A percentile compares a stretch with the other conserved stretches of the same genome.
Conservation (phyloP, 2,888 invertebrate species). For the Spilarctia lutea region DNA sequence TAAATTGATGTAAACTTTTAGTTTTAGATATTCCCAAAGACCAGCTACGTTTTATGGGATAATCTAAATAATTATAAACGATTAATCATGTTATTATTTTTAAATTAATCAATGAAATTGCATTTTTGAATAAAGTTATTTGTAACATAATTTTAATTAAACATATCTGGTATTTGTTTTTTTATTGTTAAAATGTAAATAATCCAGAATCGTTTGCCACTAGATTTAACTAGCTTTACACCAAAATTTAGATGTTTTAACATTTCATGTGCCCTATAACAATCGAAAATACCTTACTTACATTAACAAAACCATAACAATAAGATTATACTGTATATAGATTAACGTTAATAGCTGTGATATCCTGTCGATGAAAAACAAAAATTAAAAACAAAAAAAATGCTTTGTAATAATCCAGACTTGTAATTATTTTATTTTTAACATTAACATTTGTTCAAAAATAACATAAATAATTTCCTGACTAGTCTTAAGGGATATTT, state of each 20-base stretch:
- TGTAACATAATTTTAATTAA: slow-evolving; percentile 39
- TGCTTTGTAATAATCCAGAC: slow-evolving; percentile 53
- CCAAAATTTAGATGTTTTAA: slow-evolving; percentile 80
- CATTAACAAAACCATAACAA: slow-evolving; percentile 57
- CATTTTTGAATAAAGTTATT: slow-evolving; percentile 49
- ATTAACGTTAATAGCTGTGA: slow-evolving; percentile 82
- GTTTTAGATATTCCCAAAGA: neutral
- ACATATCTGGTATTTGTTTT: slow-evolving; percentile 51
- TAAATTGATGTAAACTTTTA: neutral
- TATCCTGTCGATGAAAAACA: slow-evolving; percentile 72
- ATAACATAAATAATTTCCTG: slow-evolving; percentile 66
- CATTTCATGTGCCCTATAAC: slow-evolving; percentile 64
- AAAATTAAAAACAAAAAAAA: slow-evolving; percentile 57
- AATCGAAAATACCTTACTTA: slow-evolving; percentile 47
- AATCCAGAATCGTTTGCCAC: slow-evolving; percentile 74
- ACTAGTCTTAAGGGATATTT: slow-evolving; percentile 77
- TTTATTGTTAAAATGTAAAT: slow-evolving; percentile 50
- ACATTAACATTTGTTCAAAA: slow-evolving; percentile 51
- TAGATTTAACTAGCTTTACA: slow-evolving; percentile 83
- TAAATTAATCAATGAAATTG: slow-evolving; percentile 33
- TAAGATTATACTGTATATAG: slow-evolving; percentile 68
- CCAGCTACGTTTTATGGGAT: neutral
- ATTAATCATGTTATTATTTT: neutral
- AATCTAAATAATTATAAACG: slow-evolving; percentile 1
- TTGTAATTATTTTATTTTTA: slow-evolving; percentile 50